Conservation (phyloP, 2,888 invertebrate genomes). For the Ennomos quercinarius region DNA sequence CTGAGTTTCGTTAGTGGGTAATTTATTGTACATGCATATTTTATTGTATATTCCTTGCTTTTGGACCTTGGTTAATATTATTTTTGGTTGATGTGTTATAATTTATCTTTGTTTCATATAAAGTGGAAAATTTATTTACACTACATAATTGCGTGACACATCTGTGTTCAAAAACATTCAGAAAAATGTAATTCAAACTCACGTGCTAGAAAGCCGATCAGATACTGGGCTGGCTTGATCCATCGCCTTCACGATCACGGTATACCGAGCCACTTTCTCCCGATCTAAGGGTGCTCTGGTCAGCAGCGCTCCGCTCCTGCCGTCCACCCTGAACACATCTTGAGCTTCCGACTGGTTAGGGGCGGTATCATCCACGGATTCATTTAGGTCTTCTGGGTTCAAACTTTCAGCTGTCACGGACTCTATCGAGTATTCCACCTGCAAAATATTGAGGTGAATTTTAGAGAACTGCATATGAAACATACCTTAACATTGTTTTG, state of each 20-base stretch:
- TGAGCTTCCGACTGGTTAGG: conserved; percentile 82
- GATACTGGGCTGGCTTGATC: conserved; percentile 93
- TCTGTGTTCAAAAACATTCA: too few relatives aligned
- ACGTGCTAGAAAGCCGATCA: conserved; percentile 92
- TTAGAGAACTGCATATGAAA: not conserved
- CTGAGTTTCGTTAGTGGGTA: too few relatives aligned
- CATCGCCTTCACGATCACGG: conserved; percentile 92
- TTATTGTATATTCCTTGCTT: too few relatives aligned
- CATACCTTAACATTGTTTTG: too few relatives aligned
- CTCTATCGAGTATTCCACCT: conserved; percentile 91
- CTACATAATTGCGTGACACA: too few relatives aligned
- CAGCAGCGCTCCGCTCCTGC: conserved; percentile 93
- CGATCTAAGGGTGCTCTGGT: conserved; percentile 93
- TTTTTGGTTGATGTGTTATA: too few relatives aligned
- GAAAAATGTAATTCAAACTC: conserved; percentile 38
- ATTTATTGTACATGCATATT: too few relatives aligned
- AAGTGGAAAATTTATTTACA: too few relatives aligned
- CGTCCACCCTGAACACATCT: conserved; percentile 94
- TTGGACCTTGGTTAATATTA: too few relatives aligned
- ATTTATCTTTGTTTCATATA: too few relatives aligned
- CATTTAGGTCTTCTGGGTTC: conserved; percentile 62
- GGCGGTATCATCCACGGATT: conserved; percentile 58
- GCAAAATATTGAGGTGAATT: conserved; percentile 25
- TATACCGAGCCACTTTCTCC: conserved; percentile 94
- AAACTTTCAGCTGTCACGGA: conserved; percentile 86